Percentiles rank a stretch among this genome's conserved stretches.
These are phyloP conservation scores for Herpailurus yagouaroundi DNA, from an alignment of 2,113 vertebrate genomes.

Conservation along the genomic window DNA sequence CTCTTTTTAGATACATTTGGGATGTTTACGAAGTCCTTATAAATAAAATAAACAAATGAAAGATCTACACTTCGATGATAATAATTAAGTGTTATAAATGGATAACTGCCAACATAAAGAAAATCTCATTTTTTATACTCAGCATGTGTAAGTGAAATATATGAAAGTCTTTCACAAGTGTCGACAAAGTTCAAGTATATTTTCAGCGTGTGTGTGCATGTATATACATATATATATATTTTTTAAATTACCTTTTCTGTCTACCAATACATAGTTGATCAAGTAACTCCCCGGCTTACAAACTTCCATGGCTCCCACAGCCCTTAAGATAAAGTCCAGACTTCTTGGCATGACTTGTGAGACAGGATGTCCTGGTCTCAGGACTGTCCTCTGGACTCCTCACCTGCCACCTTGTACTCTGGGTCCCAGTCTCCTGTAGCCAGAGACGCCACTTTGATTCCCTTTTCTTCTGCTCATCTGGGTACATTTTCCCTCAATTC, in stretches of 20 bases:
- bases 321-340: not conserved
- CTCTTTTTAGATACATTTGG: not conserved
- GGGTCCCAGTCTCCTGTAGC: not conserved
- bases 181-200: not conserved
- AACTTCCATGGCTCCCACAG: not conserved
- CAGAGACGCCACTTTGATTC: not conserved
- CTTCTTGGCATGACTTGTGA: not conserved
- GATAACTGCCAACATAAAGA: not conserved
- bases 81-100: not conserved
- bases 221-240: not conserved
- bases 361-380: not conserved
- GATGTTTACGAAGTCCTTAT: not conserved
- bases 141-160: not conserved
- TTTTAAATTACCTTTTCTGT: not conserved
- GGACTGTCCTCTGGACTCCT: not conserved
- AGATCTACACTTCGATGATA: not conserved
- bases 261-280: not conserved
- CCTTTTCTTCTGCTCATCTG: not conserved
- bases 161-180: not conserved
- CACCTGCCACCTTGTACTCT: not conserved
- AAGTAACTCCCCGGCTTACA: not conserved
- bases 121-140: conserved; percentile 15
- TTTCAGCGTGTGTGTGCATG: not conserved
- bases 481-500: not conserved
- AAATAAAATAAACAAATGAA: conserved; percentile 37